phyloP scores from a whole-genome alignment of 2,888 invertebrate species.

The Eristalis tenax region DNA sequence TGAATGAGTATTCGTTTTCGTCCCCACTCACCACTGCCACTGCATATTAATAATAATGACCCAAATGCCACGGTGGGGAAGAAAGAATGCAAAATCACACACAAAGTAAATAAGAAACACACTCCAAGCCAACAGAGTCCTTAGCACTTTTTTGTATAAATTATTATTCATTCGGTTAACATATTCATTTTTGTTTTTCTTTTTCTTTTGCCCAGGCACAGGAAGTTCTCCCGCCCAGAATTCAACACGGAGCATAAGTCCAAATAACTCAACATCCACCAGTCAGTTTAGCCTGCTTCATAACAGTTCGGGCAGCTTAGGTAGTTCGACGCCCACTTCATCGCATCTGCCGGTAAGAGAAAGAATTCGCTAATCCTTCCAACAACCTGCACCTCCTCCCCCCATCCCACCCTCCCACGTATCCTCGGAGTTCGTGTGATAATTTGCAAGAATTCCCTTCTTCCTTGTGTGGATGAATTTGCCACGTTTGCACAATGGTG shows the following conservation, averaged over 20 bases:
- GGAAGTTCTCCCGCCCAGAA: slow-evolving; percentile 82
- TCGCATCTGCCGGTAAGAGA: slow-evolving; percentile 79
- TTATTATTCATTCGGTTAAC: slow-evolving; percentile 39
- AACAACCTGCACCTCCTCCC: background rate
- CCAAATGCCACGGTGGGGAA: slow-evolving; percentile 53
- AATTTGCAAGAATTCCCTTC: slow-evolving; percentile 18
- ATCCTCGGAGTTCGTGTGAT: background rate
- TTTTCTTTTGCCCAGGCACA: slow-evolving; percentile 78
- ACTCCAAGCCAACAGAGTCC: background rate
- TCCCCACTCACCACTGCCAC: slow-evolving; percentile 1
- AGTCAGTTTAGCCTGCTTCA: slow-evolving; percentile 81
- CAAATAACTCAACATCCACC: slow-evolving; percentile 81
- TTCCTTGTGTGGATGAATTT: background rate
- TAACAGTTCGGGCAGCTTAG: slow-evolving; percentile 81
- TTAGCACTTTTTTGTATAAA: slow-evolving; percentile 44
- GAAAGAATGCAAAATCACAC: slow-evolving; percentile 45
- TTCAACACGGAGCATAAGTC: slow-evolving; percentile 82
- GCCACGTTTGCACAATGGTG: background rate
- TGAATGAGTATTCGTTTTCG: slow-evolving; percentile 64
- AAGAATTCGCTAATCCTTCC: background rate
- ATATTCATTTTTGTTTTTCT: slow-evolving; percentile 31
- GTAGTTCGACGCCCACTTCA: slow-evolving; percentile 81
- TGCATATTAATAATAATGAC: slow-evolving; percentile 63
- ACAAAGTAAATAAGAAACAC: slow-evolving; percentile 16
- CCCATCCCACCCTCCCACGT: background rate